Base-by-base conservation (phyloP, 2,113 vertebrate species). In the Silurus meridionalis region DNA sequence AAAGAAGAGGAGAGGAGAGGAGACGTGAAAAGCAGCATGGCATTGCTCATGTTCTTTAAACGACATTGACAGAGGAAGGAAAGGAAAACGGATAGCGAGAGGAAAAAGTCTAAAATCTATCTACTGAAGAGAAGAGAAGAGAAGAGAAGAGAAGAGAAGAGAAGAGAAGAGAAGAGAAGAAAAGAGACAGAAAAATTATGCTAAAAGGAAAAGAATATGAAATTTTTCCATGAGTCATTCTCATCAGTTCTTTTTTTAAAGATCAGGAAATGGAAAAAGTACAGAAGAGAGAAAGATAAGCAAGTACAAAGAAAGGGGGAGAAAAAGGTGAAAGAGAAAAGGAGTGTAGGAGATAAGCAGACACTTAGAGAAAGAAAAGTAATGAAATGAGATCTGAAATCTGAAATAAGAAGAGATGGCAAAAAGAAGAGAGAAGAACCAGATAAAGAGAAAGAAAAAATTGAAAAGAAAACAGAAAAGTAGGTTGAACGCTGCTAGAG, bases 11-110 rank as follows among this genome's bases (percentile, higher is more conserved):
- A 19, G 21, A 53, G 63, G 25, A 80, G 50, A 72, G 50, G 53
- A 83, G 69, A 85, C 23, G 79, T 72, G 53, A 74, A 81, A 81
- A 10, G 1, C 46, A n/a, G 61, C 46, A 82, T 6, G 23, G 7
- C 46, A 52, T 82, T 17, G 61, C 46, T 64, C n/a, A 66, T 6
- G 37, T 66, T 25, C 80, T 82, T 23, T 82, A 66, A 82, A 82
- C 13, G 23, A 21, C 57, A 61, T 23, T 80, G 46, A 82, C 15
- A 37, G 84, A 77, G 14, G 46, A 28, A 23, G 83, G n/a, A 17
- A 57, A n/a, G 1, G 64, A 15, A 8, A 8, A 46, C 2, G 37
- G 46, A 17, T 0, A 69, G 53, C 63, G 48, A 77, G 17, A 21
- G 9, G 55, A 66, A 55, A 63, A 50, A 86, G 17, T 28, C 71